These are phyloP conservation scores for Drosophila stalkeri DNA, from an alignment of 2,888 invertebrate species.

Conservation along the genomic window DNA sequence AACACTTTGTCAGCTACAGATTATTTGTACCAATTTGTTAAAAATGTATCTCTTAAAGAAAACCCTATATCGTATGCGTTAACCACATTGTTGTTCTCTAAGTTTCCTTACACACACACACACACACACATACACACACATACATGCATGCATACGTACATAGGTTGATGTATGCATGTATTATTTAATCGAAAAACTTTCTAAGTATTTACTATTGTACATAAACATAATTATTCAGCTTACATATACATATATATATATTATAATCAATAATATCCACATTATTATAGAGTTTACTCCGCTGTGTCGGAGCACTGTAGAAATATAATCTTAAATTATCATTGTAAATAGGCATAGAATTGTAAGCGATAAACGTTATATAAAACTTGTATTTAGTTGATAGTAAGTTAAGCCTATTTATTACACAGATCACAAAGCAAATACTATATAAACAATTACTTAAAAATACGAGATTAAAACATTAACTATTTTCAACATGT, in stretches of 20 bases:
- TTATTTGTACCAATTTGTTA: slow-evolving; percentile 11
- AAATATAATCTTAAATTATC: slow-evolving; percentile 13
- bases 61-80: slow-evolving; percentile 3
- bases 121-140: slow-evolving; percentile 8
- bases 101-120: slow-evolving; percentile 64
- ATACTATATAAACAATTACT: slow-evolving; percentile 29
- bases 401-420: slow-evolving; percentile 66
- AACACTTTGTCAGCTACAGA: slow-evolving; percentile 7
- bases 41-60: slow-evolving; percentile 9
- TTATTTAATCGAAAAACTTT: slow-evolving; percentile 37
- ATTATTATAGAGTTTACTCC: background rate
- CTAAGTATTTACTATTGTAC: slow-evolving; percentile 67
- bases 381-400: slow-evolving; percentile 25
- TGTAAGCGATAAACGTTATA: slow-evolving; percentile 1
- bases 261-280: background rate
- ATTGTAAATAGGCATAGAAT: slow-evolving; percentile 24
- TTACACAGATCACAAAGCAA: slow-evolving; percentile 26
- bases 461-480: slow-evolving; percentile 38
- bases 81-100: slow-evolving; percentile 53
- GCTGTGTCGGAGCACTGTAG: slow-evolving; percentile 7
- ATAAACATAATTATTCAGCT: slow-evolving; percentile 40
- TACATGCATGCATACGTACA: background rate
- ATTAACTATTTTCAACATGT: slow-evolving; percentile 17
- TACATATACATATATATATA: background rate
- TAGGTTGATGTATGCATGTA: slow-evolving; percentile 13